Evolutionary conservation across 2,797 vertebrate genomes (phyloP).

Genomic region (Rhinogobio ventralis): DNA sequence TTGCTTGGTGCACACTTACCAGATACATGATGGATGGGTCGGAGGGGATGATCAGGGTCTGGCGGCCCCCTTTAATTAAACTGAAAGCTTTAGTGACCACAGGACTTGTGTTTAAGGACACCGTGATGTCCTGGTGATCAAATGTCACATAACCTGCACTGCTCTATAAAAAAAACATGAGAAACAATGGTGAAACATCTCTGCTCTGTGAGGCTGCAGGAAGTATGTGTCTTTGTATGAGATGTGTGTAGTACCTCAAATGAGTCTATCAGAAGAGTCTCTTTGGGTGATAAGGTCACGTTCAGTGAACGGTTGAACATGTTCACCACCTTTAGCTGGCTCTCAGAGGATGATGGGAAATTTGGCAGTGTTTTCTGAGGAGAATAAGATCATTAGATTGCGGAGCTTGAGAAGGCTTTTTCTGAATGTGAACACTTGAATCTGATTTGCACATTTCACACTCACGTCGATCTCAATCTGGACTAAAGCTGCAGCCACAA

Average conservation of each 20-base stretch:
- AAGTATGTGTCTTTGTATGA: neutral
- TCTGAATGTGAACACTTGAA: neutral
- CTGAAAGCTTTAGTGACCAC: fast-evolving
- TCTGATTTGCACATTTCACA: constrained; percentile 54
- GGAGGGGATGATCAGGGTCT: constrained; percentile 74
- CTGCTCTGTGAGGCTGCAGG: neutral
- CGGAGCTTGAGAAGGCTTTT: neutral
- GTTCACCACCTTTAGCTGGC: constrained; percentile 88
- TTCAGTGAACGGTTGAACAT: constrained; percentile 67
- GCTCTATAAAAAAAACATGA: constrained; percentile 66
- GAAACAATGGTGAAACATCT: neutral
- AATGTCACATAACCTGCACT: constrained; percentile 70
- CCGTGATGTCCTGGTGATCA: constrained; percentile 15
- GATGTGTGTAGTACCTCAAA: constrained; percentile 64
- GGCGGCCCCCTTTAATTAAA: constrained; percentile 61
- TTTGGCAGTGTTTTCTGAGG: constrained; percentile 87
- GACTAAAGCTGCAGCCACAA: constrained; percentile 86
- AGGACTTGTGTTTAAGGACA: constrained; percentile 53
- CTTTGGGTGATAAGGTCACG: constrained; percentile 53
- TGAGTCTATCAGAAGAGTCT: constrained; percentile 51
- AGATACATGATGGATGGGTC: constrained; percentile 10
- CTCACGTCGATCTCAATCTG: constrained; percentile 94
- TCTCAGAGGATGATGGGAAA: constrained; percentile 80
- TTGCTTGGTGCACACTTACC: constrained; percentile 29
- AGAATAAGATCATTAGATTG: constrained; percentile 23